These are phyloP conservation scores for Iphiclides podalirius DNA, from an alignment of 2,888 invertebrate species.

Conservation along the genomic window DNA sequence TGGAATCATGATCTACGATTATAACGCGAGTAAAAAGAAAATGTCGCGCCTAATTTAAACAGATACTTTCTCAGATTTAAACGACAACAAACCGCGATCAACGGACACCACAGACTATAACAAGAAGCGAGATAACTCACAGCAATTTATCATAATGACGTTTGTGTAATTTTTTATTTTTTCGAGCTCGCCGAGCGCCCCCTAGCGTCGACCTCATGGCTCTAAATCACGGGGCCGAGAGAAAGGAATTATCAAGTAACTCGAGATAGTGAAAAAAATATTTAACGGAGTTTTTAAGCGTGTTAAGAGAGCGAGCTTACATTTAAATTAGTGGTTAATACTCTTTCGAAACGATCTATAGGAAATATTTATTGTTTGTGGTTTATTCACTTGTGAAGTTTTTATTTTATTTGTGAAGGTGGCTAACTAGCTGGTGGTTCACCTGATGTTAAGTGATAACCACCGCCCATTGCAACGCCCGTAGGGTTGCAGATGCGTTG, in stretches of 20 bases:
- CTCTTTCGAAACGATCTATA: not conserved
- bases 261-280: constrained; percentile 59
- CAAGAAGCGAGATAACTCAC: constrained; percentile 43
- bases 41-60: constrained; percentile 32
- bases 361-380: not conserved
- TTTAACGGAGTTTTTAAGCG: constrained; percentile 37
- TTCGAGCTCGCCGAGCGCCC: constrained; percentile 44
- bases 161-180: constrained; percentile 42
- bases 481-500: too few species aligned
- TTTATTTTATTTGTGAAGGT: too few species aligned
- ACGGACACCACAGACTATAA: constrained; percentile 40
- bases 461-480: too few species aligned
- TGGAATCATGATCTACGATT: too few species aligned
- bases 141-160: constrained; percentile 67
- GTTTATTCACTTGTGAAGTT: not conserved
- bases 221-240: constrained; percentile 58
- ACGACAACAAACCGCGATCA: constrained; percentile 26
- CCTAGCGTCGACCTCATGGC: constrained; percentile 51
- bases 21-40: constrained; percentile 29
- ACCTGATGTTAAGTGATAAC: too few species aligned
- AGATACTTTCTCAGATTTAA: constrained; percentile 21
- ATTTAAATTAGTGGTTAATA: constrained; percentile 4
- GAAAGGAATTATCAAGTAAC: constrained; percentile 73
- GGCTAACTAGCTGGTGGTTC: too few species aligned
- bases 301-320: too few species aligned